Base-by-base conservation (phyloP, 2,797 vertebrate species). In the Halcyon smyrnensis region DNA sequence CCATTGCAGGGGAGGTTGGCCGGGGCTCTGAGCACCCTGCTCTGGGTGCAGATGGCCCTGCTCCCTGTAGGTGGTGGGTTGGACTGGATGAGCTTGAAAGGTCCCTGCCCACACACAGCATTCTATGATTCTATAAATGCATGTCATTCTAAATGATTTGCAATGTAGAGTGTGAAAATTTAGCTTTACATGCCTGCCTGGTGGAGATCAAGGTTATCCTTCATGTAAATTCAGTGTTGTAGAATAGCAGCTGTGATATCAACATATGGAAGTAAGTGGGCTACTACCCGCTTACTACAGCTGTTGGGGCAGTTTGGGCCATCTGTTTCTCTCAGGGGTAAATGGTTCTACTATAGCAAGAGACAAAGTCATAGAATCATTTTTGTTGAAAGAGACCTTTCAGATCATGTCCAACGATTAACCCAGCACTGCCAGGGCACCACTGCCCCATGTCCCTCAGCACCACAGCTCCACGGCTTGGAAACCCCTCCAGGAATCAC, bases 161-260 rank as follows among this genome's bases (percentile, higher is more conserved):
- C 4, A 0, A 7, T 0, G 14, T 0, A 7, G 37, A 18, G 14
- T 0, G 0, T 2, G 48, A 50, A 75, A 82, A 92, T 88, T 6
- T 41, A 5, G 8, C 32, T 65, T 53, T 62, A 27, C 7, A 0
- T 5, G 28, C 12, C 62, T n/a, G 59, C 13, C 28, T 1, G 0
- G 2, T 6, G 62, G 70, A 25, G 74, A 60, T 9, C 11, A 8
- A 75, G 19, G 34, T 24, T 45, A 2, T 2, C 12, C 37, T 36
- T 20, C 24, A 2, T 9, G 56, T 37, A 28, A 39, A 43, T 43
- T 64, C 56, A 21, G 65, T 2, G 4, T 36, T 24, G 16, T 9
- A 18, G 23, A 43, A 1, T 13, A 37, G 17, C 25, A 37, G 12
- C n/a, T 27, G 28, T 23, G 37, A 20, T 8, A 7, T 0, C 2